Percentiles rank a stretch among this genome's conserved stretches.
Conservation (phyloP, 2,888 invertebrate species). For the Thera britannica region DNA sequence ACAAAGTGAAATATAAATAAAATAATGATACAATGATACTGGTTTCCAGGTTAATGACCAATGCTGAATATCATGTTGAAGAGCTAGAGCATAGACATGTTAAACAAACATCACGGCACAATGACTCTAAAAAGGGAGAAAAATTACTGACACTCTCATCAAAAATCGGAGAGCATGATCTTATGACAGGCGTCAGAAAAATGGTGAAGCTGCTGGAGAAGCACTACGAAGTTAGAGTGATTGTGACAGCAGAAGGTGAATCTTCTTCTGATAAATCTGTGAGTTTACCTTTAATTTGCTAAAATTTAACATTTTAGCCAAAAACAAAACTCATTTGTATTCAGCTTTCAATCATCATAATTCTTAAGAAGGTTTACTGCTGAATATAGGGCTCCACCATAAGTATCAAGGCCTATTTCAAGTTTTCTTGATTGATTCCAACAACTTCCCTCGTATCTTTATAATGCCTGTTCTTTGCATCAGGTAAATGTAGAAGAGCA, state of each 20-base stretch:
- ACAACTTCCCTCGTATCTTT: no score
- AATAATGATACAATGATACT: neutral
- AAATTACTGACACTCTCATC: conserved; percentile 86
- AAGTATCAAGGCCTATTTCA: no score
- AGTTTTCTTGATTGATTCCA: no score
- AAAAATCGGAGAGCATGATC: conserved; percentile 87
- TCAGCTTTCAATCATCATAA: no score
- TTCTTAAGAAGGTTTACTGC: no score
- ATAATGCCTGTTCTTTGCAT: no score
- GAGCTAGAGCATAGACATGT: conserved; percentile 83
- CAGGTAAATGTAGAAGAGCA: no score
- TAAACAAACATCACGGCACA: conserved; percentile 72
- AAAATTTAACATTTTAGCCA: neutral
- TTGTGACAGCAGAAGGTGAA: conserved; percentile 80
- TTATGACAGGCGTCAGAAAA: conserved; percentile 86
- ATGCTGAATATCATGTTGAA: conserved; percentile 86
- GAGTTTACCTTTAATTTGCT: conserved; percentile 35
- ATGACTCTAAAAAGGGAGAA: conserved; percentile 81
- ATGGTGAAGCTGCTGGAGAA: conserved; percentile 88
- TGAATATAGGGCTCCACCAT: no score
- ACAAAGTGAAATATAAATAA: no score
- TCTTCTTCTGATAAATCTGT: conserved; percentile 63
- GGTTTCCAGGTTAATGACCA: conserved; percentile 85
- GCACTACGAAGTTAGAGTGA: conserved; percentile 86
- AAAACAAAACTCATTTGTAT: no score